Evolutionary conservation across 2,113 vertebrate genomes (phyloP), one percentile per base, ranked within the genome.

Genomic region (Dasyornis broadbenti): DNA sequence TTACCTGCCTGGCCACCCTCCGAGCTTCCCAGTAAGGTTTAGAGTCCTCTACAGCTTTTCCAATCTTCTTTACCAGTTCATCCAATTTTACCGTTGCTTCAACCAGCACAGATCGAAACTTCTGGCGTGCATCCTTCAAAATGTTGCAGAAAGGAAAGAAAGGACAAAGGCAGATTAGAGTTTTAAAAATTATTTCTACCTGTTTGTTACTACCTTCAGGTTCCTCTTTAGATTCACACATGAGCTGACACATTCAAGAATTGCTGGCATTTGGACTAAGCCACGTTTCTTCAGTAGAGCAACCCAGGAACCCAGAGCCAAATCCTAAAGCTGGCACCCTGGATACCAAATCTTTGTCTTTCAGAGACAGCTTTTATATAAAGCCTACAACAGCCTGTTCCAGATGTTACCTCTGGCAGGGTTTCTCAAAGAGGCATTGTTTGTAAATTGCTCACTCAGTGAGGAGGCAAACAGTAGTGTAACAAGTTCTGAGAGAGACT

Each of bases 1-100:
- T 98, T 83, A 99, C 99, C 99, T 99, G 99, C 87, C 99, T 97
- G 24, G 99, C 99, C 94, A 99, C 97, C 85, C 98, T 98, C 50
- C 99, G 98, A 24, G 99, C 99, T 97, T 99, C 99, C 99, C 99
- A 99, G 97, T 99, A 99, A 21, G 99, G 99, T 94, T 99, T 99
- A 11, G 99, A 99, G 84, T 99, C 99, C 63, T 99, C 99, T 76
- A 99, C 99, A 0, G 99, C 98, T 90, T 99, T 99, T 50, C 99
- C 99, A 1, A 99, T 99, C 97, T 99, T 99, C 98, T 99, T 99
- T 42, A 98, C 97, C 96, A 99, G 97, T 42, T 99, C 99, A 13
- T 99, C 99, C 90, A 99, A 97, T 84, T 99, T 99, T 54, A 99
- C 97, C 0, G 99, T 99, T 2, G 99, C 99, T 96, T 99, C 99